Evolutionary conservation across 1,140 invertebrate species (phyloP), one percentile per base, ranked within the genome.

Genomic region (Trissolcus basalis): DNA sequence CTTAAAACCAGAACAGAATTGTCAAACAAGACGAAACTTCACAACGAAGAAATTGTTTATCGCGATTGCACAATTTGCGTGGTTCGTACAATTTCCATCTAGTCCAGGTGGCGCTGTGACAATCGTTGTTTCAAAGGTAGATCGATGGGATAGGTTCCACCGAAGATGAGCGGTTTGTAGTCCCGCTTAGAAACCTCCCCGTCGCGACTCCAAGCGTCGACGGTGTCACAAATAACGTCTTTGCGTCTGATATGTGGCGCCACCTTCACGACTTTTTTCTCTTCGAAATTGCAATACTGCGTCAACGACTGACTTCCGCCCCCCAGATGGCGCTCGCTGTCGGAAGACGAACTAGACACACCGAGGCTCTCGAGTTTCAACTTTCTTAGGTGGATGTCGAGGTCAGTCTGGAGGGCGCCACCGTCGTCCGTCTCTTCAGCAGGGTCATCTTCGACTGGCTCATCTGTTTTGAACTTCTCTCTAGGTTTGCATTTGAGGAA

Each of bases 91-190:
- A 6, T 27, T 27, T 27, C n/a, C n/a, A 27, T 1, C 6, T 27
- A 27, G 19, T 27, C 36, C 36, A 39, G n/a, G 9, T 39, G 36
- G 36, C n/a, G 36, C 36, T 44, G 13, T 58, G 43, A 13, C 53
- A 49, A 1, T 19, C 32, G 55, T 55, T 47, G 55, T 56, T 60
- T n/a, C 68, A 78, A 85, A 19, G 93, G 93, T 73, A 90, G 88
- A 82, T 95, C 94, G 47, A 95, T 95, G 1, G 93, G 93, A 88
- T 91, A 96, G 5, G 94, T 96, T 33, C 94, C 94, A 53, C 94
- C 93, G 81, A 95, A 95, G 39, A 95, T 90, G 0, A 94, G 85
- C 15, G 93, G 92, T 80, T 92, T 91, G 72, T 90, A 91, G 4
- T 53, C 33, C 14, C 12, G 11, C 19, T 73, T 48, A 59, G 78